Conservation (phyloP, 2,797 vertebrate genomes). For the Chelon auratus region DNA sequence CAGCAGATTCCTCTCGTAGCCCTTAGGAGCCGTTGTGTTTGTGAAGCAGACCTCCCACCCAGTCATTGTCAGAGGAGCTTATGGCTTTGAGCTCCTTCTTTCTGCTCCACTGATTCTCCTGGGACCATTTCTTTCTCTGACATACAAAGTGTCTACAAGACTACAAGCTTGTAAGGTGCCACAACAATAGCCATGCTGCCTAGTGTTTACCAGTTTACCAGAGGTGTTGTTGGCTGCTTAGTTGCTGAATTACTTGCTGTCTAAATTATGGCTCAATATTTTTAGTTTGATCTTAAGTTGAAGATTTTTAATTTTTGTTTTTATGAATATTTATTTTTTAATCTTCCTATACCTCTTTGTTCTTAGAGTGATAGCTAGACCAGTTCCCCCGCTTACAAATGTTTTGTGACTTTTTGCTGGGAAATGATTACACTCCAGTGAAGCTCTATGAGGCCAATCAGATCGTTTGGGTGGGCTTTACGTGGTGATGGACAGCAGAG, state of each 20-base stretch:
- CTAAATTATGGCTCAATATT: not conserved
- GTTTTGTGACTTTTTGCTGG: too few species aligned
- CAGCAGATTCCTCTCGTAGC: conserved; percentile 41
- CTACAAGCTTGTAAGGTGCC: not conserved
- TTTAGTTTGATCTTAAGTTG: not conserved
- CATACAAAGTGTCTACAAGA: not conserved
- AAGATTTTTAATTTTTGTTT: too few species aligned
- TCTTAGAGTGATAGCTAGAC: too few species aligned
- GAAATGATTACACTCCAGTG: too few species aligned
- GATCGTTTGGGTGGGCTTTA: too few species aligned
- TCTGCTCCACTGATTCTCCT: conserved; percentile 41
- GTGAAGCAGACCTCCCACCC: conserved; percentile 70
- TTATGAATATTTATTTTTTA: too few species aligned
- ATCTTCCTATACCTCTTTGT: too few species aligned
- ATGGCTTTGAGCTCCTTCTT: conserved; percentile 49
- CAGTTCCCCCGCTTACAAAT: too few species aligned
- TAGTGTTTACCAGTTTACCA: not conserved
- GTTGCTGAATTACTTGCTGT: not conserved
- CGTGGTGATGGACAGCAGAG: too few species aligned
- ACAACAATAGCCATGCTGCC: not conserved
- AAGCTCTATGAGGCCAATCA: too few species aligned
- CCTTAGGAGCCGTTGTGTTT: conserved; percentile 25
- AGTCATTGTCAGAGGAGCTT: conserved; percentile 61
- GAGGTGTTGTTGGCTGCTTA: not conserved
- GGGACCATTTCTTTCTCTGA: not conserved